phyloP scores from a whole-genome alignment of 1,140 invertebrate species.

The Acyrthosiphon pisum region DNA sequence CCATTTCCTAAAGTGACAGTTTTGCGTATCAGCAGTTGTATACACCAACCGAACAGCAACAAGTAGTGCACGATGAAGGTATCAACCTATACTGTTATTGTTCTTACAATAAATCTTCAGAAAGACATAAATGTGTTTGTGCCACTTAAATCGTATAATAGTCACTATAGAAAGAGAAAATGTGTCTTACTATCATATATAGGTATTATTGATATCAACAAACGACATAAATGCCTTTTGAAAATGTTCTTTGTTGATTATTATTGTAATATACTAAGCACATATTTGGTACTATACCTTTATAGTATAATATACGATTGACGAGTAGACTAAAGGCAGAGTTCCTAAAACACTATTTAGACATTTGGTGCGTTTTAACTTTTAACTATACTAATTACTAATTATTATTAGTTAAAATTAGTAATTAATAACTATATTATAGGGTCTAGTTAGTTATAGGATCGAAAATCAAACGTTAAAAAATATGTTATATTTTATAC shows the following conservation, averaged over 20 bases:
- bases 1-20: not conserved
- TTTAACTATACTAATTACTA: no score
- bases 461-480: not conserved
- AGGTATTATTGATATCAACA: not conserved
- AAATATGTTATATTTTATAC: not conserved
- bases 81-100: not conserved
- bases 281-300: not conserved
- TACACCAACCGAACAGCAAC: slow-evolving; percentile 11
- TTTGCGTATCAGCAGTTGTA: not conserved
- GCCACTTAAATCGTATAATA: slow-evolving; percentile 17
- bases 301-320: no score
- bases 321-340: no score
- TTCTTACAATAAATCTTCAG: slow-evolving; percentile 26
- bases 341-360: not conserved
- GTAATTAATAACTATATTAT: no score
- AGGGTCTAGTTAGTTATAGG: no score
- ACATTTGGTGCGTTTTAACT: not conserved
- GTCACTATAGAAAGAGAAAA: slow-evolving; percentile 44
- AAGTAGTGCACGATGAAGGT: slow-evolving; percentile 28
- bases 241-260: not conserved
- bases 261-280: not conserved
- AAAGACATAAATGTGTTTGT: slow-evolving; percentile 39
- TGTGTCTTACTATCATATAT: slow-evolving; percentile 10
- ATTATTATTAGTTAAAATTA: no score
- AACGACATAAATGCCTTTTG: not conserved